Conservation (phyloP, 2,888 invertebrate genomes). For the Spicauda simplicius region DNA sequence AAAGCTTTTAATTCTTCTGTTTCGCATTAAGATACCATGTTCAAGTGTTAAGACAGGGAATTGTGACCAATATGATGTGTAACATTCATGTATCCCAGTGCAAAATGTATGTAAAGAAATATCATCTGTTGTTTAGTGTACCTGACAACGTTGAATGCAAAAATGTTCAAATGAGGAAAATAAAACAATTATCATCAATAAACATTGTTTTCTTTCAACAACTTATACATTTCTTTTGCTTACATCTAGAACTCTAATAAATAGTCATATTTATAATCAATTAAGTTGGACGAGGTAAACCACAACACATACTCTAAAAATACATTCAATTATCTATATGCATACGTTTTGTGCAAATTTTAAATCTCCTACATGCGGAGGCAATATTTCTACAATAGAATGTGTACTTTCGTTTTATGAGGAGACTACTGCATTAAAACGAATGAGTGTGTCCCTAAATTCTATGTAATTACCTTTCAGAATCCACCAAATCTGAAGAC, state of each 20-base stretch:
- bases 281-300: not conserved
- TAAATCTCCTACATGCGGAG: not conserved
- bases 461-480: too few relatives aligned
- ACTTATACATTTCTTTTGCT: not conserved
- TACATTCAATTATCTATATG: not conserved
- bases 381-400: not conserved
- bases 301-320: not conserved
- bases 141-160: conserved; percentile 67
- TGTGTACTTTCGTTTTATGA: not conserved
- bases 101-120: conserved; percentile 48
- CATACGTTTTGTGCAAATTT: not conserved
- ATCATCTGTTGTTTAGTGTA: conserved; percentile 63
- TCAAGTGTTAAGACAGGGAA: not conserved
- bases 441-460: too few relatives aligned
- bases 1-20: too few relatives aligned
- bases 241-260: not conserved
- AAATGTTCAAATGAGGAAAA: conserved; percentile 73
- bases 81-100: conserved; percentile 49
- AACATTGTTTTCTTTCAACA: conserved; percentile 19
- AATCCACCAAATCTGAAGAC: too few relatives aligned
- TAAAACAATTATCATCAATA: conserved; percentile 52
- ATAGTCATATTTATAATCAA: not conserved
- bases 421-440: too few relatives aligned
- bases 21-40: too few relatives aligned
- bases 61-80: not conserved